These are phyloP conservation scores for Holothuria scabra DNA, from an alignment of 53 echinoderm and acorn worm genomes.

Conservation along the genomic window DNA sequence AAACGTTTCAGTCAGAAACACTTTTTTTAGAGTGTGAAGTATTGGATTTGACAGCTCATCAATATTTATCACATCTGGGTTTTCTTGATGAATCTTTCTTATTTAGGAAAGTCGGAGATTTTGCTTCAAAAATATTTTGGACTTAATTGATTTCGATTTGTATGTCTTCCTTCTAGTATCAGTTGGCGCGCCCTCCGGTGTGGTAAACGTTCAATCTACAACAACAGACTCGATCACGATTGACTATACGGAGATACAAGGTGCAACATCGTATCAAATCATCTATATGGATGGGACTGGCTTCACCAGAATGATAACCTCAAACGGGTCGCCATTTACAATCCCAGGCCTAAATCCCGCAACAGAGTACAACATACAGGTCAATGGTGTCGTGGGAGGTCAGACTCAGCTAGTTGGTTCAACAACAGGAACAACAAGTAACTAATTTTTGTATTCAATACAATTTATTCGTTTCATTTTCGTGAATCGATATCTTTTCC, in stretches of 20 bases:
- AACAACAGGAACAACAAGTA: slow-evolving; percentile 20
- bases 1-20: no score
- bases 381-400: slow-evolving; percentile 3
- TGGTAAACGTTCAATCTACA: slow-evolving; percentile 12
- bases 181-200: not conserved
- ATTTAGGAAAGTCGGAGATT: no score
- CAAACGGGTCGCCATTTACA: slow-evolving; percentile 5
- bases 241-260: not conserved
- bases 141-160: no score
- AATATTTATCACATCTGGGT: no score
- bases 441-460: not conserved
- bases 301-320: not conserved
- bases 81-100: no score
- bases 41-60: no score
- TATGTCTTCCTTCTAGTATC: not conserved
- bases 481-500: no score
- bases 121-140: no score
- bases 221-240: slow-evolving; percentile 30
- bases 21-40: no score
- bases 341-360: slow-evolving; percentile 13
- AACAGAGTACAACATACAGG: slow-evolving; percentile 17
- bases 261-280: slow-evolving; percentile 30
- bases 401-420: not conserved
- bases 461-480: no score
- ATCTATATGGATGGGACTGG: slow-evolving; percentile 3